Evolutionary conservation across 2,888 invertebrate species (phyloP), one percentile per base, ranked within the genome.

Genomic region (Linnaemya tessellans): DNA sequence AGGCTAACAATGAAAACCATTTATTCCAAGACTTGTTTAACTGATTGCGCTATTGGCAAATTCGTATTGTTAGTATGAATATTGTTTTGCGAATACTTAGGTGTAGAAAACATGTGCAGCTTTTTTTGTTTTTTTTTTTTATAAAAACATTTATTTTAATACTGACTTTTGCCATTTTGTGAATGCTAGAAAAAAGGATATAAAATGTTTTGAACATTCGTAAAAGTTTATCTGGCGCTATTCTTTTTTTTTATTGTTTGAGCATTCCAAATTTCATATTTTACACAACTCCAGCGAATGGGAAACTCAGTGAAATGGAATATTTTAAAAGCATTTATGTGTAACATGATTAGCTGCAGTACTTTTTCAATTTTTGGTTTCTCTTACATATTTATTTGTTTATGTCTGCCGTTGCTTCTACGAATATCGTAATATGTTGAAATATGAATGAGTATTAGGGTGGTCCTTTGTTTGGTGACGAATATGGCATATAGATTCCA

Each of bases 271-370:
- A 75, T 65, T 46, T 56, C 46, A 46, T 71, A 65, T 15, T 65
- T 49, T 65, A 38, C 25, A 54, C 30, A 49, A 51, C 46, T 49
- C 9, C 38, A 71, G 5, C 51, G 56, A 41, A 43, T 25, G 43
- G 60, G 7, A 49, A 58, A 58, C 15, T 8, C 54, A 38, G 60
- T 25, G n/a, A 41, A 18, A 35, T 41, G 68, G 35, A 41, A 58
- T 73, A 58, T 58, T 74, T 80, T 67, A 80, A 80, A 80, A 80
- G 65, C 80, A 73, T 80, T 80, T 80, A 74, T 74, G 51, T 80
- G 80, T 80, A 80, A 74, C 73, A 74, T 58, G 58, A 80, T 80
- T 73, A 80, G 65, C 60, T 74, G 73, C 41, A 30, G 73, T 41
- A 43, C 10, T 15, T 60, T 15, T 54, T 54, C 25, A 25, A 3